Evolutionary conservation across 2,888 invertebrate genomes (phyloP).

Genomic region (Metalampra italica): DNA sequence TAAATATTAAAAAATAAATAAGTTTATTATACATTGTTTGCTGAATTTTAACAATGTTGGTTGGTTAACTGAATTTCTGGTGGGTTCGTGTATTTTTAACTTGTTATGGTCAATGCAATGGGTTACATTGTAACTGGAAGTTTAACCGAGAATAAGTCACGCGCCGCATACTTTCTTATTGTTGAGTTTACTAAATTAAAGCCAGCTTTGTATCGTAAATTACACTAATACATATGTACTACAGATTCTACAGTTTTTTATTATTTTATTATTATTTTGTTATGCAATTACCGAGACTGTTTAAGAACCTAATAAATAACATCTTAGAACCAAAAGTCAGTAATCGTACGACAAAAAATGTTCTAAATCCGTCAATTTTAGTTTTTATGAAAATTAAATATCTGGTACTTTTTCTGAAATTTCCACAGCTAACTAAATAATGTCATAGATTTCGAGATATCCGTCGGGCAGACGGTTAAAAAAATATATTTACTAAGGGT

Average conservation of each 20-base stretch:
- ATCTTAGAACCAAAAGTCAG: too few relatives aligned
- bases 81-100: slow-evolving; percentile 27
- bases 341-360: too few relatives aligned
- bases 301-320: too few relatives aligned
- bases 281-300: too few relatives aligned
- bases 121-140: slow-evolving; percentile 21
- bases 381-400: too few relatives aligned
- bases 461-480: too few relatives aligned
- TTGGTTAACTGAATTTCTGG: slow-evolving; percentile 28
- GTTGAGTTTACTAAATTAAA: slow-evolving; percentile 33
- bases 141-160: slow-evolving; percentile 32
- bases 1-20: neutral
- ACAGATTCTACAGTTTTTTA: neutral
- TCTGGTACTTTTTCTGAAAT: too few relatives aligned
- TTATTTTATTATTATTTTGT: too few relatives aligned
- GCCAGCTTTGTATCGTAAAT: neutral
- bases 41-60: slow-evolving; percentile 24
- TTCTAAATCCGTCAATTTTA: too few relatives aligned
- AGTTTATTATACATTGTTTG: slow-evolving; percentile 2
- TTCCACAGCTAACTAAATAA: too few relatives aligned
- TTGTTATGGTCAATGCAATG: slow-evolving; percentile 11
- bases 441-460: too few relatives aligned
- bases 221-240: neutral
- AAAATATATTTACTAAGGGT: too few relatives aligned
- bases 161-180: slow-evolving; percentile 29